Percentiles rank a stretch among this genome's conserved stretches.
These are phyloP conservation scores for Dendrolimus pini DNA, from an alignment of 2,888 invertebrate genomes.

Conservation along the genomic window DNA sequence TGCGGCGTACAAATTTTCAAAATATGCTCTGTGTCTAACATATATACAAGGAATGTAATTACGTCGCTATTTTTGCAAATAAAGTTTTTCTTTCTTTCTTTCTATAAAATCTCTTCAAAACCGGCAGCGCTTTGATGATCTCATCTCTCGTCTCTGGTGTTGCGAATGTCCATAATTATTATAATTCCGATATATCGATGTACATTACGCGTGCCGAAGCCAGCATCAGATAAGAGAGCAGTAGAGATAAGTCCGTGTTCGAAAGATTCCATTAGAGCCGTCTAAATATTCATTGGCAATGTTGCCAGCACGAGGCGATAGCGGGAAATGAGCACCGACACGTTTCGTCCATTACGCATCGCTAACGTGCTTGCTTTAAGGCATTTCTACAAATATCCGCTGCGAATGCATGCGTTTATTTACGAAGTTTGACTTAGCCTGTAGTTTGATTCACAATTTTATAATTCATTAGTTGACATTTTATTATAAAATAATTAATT, in stretches of 20 bases:
- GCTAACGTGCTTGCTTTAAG: neutral
- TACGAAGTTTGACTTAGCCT: neutral
- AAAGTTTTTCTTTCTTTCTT: too few relatives aligned
- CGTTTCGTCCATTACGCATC: neutral
- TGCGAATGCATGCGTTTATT: neutral
- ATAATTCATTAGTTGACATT: neutral
- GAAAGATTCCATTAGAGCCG: neutral
- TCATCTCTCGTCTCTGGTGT: too few relatives aligned
- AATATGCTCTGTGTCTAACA: too few relatives aligned
- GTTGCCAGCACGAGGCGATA: neutral
- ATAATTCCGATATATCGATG: too few relatives aligned
- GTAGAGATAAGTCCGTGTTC: neutral
- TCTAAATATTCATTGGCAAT: neutral
- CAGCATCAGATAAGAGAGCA: neutral
- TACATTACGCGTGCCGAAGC: too few relatives aligned
- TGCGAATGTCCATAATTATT: too few relatives aligned
- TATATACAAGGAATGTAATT: too few relatives aligned
- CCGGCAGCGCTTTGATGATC: too few relatives aligned
- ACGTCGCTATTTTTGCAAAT: too few relatives aligned
- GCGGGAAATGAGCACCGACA: neutral
- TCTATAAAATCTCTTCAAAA: too few relatives aligned
- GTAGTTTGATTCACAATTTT: neutral
- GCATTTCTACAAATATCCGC: neutral
- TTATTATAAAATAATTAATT: too few relatives aligned
- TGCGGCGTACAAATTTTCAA: too few relatives aligned